Evolutionary conservation across 2,797 vertebrate genomes (phyloP).

Genomic region (Potorous gilbertii): DNA sequence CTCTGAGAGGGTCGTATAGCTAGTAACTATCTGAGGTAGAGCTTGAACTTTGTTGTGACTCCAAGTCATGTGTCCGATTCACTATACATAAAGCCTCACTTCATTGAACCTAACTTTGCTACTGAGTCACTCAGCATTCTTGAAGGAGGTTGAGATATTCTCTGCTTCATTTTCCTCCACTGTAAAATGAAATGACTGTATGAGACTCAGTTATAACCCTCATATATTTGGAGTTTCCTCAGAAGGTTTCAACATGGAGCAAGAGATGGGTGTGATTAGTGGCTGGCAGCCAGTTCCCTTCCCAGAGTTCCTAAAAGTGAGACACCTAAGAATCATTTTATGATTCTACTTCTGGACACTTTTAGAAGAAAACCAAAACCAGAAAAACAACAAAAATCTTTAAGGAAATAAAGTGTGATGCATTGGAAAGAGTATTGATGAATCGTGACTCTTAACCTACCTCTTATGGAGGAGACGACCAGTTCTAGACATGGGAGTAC

Average conservation of each 20-base stretch:
- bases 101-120: background rate
- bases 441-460: too few relatives aligned
- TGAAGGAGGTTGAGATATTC: background rate
- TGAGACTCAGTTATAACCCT: background rate
- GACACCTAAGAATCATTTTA: background rate
- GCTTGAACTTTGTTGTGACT: background rate
- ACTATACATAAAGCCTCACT: background rate
- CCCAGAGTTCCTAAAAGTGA: background rate
- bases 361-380: background rate
- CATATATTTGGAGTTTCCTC: background rate
- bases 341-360: background rate
- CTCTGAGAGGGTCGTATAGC: background rate
- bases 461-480: background rate
- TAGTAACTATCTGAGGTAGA: background rate
- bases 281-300: background rate
- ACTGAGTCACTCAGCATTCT: background rate
- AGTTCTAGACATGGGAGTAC: background rate
- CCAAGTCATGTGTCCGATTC: background rate
- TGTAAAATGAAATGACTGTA: background rate
- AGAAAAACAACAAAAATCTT: conserved; percentile 29
- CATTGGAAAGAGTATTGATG: background rate
- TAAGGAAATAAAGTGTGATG: background rate
- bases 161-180: background rate
- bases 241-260: background rate
- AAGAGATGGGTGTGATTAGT: background rate